Evolutionary conservation across 2,113 vertebrate genomes (phyloP), one percentile per base, ranked within the genome.

Genomic region (Pionites leucogaster): DNA sequence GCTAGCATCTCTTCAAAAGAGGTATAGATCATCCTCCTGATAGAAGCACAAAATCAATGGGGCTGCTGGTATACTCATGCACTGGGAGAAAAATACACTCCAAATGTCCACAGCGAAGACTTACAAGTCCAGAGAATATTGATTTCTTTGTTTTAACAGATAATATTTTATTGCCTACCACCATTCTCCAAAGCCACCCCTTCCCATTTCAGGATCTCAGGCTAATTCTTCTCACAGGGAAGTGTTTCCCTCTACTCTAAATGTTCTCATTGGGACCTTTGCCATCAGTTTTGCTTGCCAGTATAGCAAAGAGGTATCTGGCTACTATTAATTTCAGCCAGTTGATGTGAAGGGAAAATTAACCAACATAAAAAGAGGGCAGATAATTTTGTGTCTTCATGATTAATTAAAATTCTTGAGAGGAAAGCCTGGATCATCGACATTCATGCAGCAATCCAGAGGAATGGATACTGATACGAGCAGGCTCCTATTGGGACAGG

Each of bases 1-100:
- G 60, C 60, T 74, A 87, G 19, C 65, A 90, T 89, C 47, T 92
- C 47, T 87, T 55, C 69, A 86, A 13, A 95, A 92, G 76, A 87
- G 50, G 57, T 79, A 92, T 85, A 96, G 86, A 95, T 96, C 90
- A 94, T 89, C n/a, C 69, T 92, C 37, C 52, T 87, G 72, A 92
- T 91, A 81, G 29, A 92, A 94, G 69, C 83, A 96, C 64, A 94
- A 96, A 97, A 96, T 96, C 96, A 96, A 94, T 96, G 77, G 59
- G 76, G 59, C 63, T 96, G 60, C 74, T 86, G 62, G 88, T 87
- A 93, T 68, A 90, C 46, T 88, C 76, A 57, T 59, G 59, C n/a
- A 92, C 20, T 55, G 69, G 69, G 86, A 93, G 88, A 85, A 96
- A 96, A 94, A 94, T 69, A 82, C 72, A 80, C 67, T 85, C 59